A percentile compares a stretch with the other conserved stretches of the same genome.
These are phyloP conservation scores for Spodoptera litura DNA, from an alignment of 1,140 invertebrate genomes.

Conservation along the genomic window DNA sequence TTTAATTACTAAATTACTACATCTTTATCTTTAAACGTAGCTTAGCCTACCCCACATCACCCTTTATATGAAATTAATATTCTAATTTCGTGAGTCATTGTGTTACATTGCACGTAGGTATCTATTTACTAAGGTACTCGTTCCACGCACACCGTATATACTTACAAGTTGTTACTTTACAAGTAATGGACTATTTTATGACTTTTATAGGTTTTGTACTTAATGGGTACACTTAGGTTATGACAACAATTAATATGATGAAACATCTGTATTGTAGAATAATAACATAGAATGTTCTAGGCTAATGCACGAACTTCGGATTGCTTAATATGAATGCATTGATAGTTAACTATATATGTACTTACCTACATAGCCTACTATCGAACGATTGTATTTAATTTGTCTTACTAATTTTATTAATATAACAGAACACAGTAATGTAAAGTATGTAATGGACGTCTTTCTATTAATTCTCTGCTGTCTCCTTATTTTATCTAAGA, in stretches of 20 bases:
- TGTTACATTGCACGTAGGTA: conserved; percentile 7
- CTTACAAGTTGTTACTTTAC: conserved; percentile 5
- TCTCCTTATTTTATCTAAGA: conserved; percentile 44
- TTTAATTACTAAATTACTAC: neutral
- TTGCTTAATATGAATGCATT: too few species aligned
- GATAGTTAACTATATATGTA: too few species aligned
- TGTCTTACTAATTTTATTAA: neutral
- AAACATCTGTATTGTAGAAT: neutral
- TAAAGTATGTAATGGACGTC: neutral
- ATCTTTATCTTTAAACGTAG: conserved; percentile 2
- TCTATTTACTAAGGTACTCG: conserved; percentile 15
- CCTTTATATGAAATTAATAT: conserved; percentile 52
- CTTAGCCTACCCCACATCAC: conserved; percentile 1
- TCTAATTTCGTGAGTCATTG: conserved; percentile 55
- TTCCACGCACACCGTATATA: conserved; percentile 34
- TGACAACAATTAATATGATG: neutral
- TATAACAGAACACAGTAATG: neutral
- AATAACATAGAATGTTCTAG: too few species aligned
- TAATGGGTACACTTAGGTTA: neutral
- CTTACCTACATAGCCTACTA: too few species aligned
- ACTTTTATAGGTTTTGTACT: conserved; percentile 1
- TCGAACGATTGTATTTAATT: too few species aligned
- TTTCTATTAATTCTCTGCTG: conserved; percentile 32
- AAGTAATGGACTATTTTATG: neutral
- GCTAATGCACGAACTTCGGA: too few species aligned